A percentile compares a stretch with the other conserved stretches of the same genome.
Evolutionary conservation across 2,113 vertebrate genomes (phyloP).

Genomic region (Phodopus roborovskii): DNA sequence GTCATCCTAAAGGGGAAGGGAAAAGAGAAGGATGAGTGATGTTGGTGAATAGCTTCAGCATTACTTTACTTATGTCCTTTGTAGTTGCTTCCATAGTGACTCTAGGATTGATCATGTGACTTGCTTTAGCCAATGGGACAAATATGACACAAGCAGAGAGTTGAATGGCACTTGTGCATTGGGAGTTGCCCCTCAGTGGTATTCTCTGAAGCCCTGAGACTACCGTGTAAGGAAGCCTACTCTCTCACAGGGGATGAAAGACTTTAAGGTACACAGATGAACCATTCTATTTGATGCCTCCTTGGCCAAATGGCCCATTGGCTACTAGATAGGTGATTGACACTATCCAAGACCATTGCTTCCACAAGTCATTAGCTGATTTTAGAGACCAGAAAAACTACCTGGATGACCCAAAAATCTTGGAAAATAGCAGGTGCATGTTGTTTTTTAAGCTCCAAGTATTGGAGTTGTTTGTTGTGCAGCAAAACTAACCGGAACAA

Average conservation of each 20-base stretch:
- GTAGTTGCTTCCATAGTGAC: background rate
- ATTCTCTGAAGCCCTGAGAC: background rate
- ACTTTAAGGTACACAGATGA: background rate
- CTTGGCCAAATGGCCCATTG: background rate
- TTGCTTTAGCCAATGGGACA: background rate
- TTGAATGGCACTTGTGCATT: background rate
- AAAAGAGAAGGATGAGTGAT: background rate
- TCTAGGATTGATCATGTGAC: background rate
- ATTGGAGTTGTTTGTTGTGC: background rate
- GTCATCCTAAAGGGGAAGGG: constrained; percentile 88
- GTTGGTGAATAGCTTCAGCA: background rate
- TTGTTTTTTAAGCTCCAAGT: background rate
- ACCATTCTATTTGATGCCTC: background rate
- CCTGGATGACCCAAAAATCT: background rate
- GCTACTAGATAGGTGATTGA: background rate
- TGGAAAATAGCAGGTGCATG: background rate
- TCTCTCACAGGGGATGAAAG: background rate
- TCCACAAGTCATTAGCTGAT: background rate
- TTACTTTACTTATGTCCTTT: background rate
- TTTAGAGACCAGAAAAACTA: background rate
- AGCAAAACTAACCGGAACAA: background rate
- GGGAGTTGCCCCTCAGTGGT: background rate
- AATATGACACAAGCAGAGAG: background rate
- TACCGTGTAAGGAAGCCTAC: background rate
- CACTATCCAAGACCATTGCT: background rate